phyloP scores from a whole-genome alignment of 2,113 vertebrate species.

The Opisthocomus hoazin region DNA sequence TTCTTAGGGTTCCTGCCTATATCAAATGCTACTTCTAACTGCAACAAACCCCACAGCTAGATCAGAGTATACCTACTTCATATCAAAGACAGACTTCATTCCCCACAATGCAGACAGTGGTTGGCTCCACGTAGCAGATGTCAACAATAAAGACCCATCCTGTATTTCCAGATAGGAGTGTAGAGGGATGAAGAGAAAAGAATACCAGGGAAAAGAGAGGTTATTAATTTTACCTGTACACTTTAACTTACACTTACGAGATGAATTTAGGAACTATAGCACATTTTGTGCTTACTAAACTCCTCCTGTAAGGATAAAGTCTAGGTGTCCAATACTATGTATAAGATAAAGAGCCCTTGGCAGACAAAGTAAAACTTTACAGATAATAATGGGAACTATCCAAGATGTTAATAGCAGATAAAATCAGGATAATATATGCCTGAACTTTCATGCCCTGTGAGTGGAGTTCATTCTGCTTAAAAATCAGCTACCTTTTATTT shows the following conservation, averaged over 20 bases:
- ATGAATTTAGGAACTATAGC: not conserved
- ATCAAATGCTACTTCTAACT: not conserved
- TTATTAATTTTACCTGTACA: not conserved
- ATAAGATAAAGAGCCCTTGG: not conserved
- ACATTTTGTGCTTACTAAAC: not conserved
- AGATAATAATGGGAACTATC: not conserved
- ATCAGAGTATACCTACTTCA: constrained; percentile 86
- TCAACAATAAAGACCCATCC: constrained; percentile 95
- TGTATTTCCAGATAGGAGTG: constrained; percentile 38
- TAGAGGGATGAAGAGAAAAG: not conserved
- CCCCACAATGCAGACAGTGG: constrained; percentile 96
- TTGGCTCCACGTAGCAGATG: constrained; percentile 95
- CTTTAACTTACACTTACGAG: not conserved
- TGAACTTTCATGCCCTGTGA: not conserved
- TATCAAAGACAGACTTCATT: constrained; percentile 99
- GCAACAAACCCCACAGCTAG: not conserved
- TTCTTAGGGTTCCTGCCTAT: not conserved
- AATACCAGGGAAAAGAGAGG: not conserved
- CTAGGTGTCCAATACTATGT: not conserved
- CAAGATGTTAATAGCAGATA: not conserved
- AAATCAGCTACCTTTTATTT: not conserved
- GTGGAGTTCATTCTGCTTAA: not conserved
- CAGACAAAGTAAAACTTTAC: not conserved
- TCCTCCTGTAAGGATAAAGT: not conserved
- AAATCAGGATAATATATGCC: not conserved